A percentile compares a stretch with the other conserved stretches of the same genome.
Conservation (phyloP, 2,888 invertebrate species). For the Hanleya hanleyi region DNA sequence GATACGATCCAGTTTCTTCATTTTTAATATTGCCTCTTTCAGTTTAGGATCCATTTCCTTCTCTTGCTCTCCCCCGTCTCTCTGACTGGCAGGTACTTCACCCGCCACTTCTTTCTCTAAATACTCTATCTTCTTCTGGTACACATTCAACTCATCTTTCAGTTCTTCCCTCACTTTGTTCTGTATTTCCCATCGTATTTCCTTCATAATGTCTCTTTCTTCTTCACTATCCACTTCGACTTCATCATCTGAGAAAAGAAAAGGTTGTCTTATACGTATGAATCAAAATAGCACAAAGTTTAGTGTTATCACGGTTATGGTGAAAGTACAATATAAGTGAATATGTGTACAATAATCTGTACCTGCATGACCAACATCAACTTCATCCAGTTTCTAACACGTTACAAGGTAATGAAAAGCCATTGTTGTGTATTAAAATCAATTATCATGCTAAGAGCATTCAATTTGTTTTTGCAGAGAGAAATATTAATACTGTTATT, state of each 20-base stretch:
- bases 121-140: slow-evolving; percentile 47
- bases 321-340: too few species aligned
- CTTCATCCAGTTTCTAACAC: too few species aligned
- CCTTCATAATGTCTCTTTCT: slow-evolving; percentile 64
- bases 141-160: slow-evolving; percentile 64
- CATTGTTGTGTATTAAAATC: too few species aligned
- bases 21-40: slow-evolving; percentile 66
- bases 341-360: too few species aligned
- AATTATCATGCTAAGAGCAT: too few species aligned
- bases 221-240: slow-evolving; percentile 68
- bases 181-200: slow-evolving; percentile 66
- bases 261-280: too few species aligned
- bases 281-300: too few species aligned
- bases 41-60: slow-evolving; percentile 66
- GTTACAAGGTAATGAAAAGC: too few species aligned
- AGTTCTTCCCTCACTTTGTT: slow-evolving; percentile 65
- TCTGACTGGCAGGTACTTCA: slow-evolving; percentile 10
- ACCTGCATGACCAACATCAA: too few species aligned
- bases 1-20: slow-evolving; percentile 70
- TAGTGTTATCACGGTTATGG: too few species aligned
- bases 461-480: too few species aligned
- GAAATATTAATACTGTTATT: too few species aligned
- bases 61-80: slow-evolving; percentile 42
- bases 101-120: slow-evolving; percentile 41
- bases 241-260: slow-evolving; percentile 40